Base-by-base conservation (phyloP, 37 sponge, comb jelly and placozoan species). In the Spongia lamella region DNA sequence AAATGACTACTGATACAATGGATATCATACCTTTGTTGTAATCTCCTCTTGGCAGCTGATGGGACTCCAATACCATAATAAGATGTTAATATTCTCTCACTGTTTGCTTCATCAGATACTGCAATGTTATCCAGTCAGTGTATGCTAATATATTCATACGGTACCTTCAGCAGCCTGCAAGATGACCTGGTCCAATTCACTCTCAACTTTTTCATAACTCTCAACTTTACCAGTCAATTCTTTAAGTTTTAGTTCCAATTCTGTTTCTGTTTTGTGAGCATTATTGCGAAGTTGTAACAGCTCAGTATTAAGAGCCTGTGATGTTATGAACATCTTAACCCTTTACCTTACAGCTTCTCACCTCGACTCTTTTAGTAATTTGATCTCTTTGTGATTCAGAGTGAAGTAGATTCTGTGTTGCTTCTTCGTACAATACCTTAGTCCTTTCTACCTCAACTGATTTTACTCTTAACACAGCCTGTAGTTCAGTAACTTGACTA, bases 101-200 rank as follows among this genome's bases (percentile, higher is more conserved):
- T 90, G 67, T 79, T 85, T 37, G 63, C 38, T 14, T 75, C 82
- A 74, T 68, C 57, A 32, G 56, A 82, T 47, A 83, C 92, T 84
- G 74, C 35, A 75, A 39, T 3, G 34, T 25, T 25, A 84, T 0
- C 6, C 17, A 7, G 60, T 14, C 13, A 11, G 30, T 5, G 30
- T 27, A 58, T 11, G 6, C 26, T 14, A 11, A 9, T 58, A 58
- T 58, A 58, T 14, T 11, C 25, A 39, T 33, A 34, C 68, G 0
- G 19, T 13, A 33, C 43, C 43, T 7, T 94, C 85, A 29, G 95
- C 95, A 31, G 95, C 91, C 62, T 94, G 88, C 51, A 91, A 32
- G 37, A 94, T 88, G 16, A 87, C 84, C 29, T 94, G 85, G 64
- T 94, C 95, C 60, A 94, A 53, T 27, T 94, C 92, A 25, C 58